Percentiles rank a stretch among this genome's conserved stretches.
Conservation (phyloP, 2,797 vertebrate genomes). For the Gadopsis marmoratus region DNA sequence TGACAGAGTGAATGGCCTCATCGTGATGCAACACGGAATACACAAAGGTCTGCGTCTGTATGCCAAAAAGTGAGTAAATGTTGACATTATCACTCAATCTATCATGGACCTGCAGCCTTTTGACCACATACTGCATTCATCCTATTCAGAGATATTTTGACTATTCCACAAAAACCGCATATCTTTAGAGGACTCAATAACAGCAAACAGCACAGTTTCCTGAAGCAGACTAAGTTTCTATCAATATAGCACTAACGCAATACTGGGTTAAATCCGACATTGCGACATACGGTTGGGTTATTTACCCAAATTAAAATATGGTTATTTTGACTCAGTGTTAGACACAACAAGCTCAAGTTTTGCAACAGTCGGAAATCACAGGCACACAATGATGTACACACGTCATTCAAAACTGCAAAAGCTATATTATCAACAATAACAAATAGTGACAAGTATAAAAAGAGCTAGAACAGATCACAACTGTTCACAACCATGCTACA, state of each 20-base stretch:
- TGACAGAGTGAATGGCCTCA: conserved; percentile 63
- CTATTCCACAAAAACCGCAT: not conserved
- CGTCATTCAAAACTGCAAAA: not conserved
- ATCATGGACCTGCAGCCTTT: not conserved
- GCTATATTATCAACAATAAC: not conserved
- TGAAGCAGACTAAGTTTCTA: too few relatives aligned
- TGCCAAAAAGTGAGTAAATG: conserved; percentile 21
- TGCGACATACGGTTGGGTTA: too few relatives aligned
- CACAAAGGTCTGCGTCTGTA: conserved; percentile 15
- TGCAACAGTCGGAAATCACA: not conserved
- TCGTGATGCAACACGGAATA: conserved; percentile 38
- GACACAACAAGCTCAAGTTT: not conserved
- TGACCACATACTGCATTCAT: not conserved
- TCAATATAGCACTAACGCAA: not conserved
- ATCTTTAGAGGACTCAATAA: not conserved
- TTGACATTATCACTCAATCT: conserved; percentile 36
- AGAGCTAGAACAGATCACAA: too few relatives aligned
- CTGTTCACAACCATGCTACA: too few relatives aligned
- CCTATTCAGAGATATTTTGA: not conserved
- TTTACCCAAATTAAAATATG: not conserved
- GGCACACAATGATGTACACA: not conserved
- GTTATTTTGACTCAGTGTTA: not conserved
- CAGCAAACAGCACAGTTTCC: not conserved
- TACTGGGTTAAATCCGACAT: too few relatives aligned
- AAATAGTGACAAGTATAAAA: not conserved